Conservation (phyloP, 2,797 vertebrate species). For the Naso thynnoides region DNA sequence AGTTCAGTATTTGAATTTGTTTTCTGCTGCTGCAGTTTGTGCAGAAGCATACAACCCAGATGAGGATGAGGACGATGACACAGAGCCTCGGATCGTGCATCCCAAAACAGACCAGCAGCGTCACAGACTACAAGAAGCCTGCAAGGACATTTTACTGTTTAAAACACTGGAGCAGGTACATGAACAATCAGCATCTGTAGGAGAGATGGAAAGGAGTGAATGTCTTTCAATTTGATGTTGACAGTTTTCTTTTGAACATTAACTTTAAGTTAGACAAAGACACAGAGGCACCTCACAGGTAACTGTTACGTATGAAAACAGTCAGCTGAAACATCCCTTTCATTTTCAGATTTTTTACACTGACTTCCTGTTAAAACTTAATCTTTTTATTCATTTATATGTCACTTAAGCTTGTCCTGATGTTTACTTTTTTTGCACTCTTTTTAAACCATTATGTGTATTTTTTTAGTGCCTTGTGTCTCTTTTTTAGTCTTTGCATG, state of each 20-base stretch:
- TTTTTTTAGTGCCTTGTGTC: background rate
- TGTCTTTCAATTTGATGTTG: background rate
- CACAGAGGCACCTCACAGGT: background rate
- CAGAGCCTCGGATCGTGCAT: constrained; percentile 89
- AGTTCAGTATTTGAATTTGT: background rate
- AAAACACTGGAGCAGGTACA: constrained; percentile 95
- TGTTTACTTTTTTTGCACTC: background rate
- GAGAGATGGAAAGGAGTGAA: background rate
- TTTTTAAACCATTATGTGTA: background rate
- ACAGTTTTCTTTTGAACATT: background rate
- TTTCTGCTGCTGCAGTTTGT: constrained; percentile 86
- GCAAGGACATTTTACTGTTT: constrained; percentile 94
- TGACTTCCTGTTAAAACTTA: background rate
- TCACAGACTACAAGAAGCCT: constrained; percentile 92
- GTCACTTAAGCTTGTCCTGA: background rate
- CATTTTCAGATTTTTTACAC: background rate
- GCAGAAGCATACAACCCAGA: constrained; percentile 96
- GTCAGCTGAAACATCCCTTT: background rate
- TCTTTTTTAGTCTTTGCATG: no score
- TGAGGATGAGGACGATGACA: constrained; percentile 92
- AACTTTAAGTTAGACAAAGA: background rate
- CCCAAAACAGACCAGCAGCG: constrained; percentile 94
- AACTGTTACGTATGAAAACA: no score
- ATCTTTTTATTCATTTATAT: no score
- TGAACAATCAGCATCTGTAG: background rate